Conservation (phyloP, 2,113 vertebrate genomes). For the Pithys albifrons region DNA sequence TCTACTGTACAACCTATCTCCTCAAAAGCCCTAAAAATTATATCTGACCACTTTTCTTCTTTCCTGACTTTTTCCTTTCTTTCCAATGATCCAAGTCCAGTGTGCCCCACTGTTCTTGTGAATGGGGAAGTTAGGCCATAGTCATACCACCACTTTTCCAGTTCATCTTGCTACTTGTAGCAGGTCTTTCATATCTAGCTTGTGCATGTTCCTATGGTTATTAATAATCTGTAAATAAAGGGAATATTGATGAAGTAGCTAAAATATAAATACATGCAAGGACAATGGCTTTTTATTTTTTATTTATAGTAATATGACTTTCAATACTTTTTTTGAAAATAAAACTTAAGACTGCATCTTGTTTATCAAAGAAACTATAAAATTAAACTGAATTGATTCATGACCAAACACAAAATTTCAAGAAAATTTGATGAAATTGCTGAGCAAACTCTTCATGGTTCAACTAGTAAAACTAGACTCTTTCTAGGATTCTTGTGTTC, state of each 20-base stretch:
- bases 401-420: not conserved
- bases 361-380: not conserved
- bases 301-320: not conserved
- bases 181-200: not conserved
- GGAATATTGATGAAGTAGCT: not conserved
- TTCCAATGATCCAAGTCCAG: not conserved
- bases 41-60: not conserved
- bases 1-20: not conserved
- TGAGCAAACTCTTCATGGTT: not conserved
- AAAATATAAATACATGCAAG: not conserved
- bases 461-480: not conserved
- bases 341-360: not conserved
- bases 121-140: not conserved
- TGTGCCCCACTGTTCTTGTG: not conserved
- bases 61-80: not conserved
- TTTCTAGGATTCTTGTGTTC: not conserved
- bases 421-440: not conserved
- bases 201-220: not conserved
- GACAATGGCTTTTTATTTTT: not conserved
- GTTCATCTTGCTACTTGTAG: not conserved
- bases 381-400: not conserved
- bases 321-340: not conserved
- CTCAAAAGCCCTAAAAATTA: not conserved
- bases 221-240: not conserved
- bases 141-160: not conserved